Evolutionary conservation across 1,140 invertebrate genomes (phyloP).

Genomic region (Zaprionus capensis): DNA sequence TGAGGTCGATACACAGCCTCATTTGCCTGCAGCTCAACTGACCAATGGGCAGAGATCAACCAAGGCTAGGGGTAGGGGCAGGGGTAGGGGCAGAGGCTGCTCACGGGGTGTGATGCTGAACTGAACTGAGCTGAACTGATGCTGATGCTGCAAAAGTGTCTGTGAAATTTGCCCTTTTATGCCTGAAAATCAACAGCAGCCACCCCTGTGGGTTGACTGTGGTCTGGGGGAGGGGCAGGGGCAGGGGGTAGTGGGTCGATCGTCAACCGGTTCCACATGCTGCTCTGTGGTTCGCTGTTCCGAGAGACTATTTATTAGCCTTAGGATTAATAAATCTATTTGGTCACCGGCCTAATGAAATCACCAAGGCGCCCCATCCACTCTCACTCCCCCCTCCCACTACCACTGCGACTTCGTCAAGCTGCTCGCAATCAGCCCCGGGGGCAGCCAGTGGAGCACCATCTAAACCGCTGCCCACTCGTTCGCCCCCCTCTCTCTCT

Average conservation of each 20-base stretch:
- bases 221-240: background rate
- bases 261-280: constrained; percentile 48
- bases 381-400: background rate
- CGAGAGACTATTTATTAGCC: constrained; percentile 82
- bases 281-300: constrained; percentile 59
- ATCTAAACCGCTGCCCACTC: background rate
- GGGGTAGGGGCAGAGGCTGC: background rate
- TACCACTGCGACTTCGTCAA: background rate
- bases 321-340: constrained; percentile 83
- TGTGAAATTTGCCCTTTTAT: constrained; percentile 46
- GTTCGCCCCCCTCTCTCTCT: constrained; percentile 6
- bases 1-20: constrained; percentile 49
- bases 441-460: constrained; percentile 33
- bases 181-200: constrained; percentile 31
- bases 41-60: constrained; percentile 23
- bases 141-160: constrained; percentile 43
- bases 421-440: constrained; percentile 33
- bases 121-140: background rate
- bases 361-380: constrained; percentile 52
- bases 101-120: constrained; percentile 27
- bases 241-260: background rate
- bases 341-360: constrained; percentile 82
- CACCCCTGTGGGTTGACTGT: background rate
- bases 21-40: constrained; percentile 25
- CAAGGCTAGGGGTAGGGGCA: background rate